Conservation (phyloP, 2,113 vertebrate genomes). For the Dipodomys spectabilis region DNA sequence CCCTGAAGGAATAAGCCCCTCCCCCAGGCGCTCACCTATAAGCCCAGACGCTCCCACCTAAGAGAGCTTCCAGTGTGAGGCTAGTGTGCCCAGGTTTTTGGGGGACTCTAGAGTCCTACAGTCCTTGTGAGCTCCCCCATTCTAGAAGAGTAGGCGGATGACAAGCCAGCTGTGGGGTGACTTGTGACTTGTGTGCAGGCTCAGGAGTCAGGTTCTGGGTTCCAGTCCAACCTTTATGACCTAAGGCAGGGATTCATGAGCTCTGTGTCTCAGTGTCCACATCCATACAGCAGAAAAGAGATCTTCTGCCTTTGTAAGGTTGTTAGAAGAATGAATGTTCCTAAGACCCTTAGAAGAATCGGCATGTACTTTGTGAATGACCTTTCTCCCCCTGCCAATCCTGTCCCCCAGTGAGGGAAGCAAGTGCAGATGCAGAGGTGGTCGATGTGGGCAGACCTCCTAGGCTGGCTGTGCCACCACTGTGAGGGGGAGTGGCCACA, state of each 20-base stretch:
- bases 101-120: not conserved
- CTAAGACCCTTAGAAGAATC: not conserved
- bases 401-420: not conserved
- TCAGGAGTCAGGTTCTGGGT: not conserved
- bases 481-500: not conserved
- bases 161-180: no score
- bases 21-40: rapidly evolving
- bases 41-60: not conserved
- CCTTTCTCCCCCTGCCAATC: not conserved
- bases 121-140: not conserved
- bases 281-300: not conserved
- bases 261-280: not conserved
- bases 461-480: rapidly evolving
- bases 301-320: not conserved
- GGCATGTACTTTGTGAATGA: not conserved
- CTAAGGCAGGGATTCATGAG: not conserved
- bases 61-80: not conserved
- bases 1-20: not conserved
- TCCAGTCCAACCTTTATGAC: not conserved
- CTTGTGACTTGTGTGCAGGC: not conserved
- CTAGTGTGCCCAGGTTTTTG: not conserved
- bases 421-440: no score
- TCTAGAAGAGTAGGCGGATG: not conserved
- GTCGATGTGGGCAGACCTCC: not conserved
- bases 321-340: not conserved